Evolutionary conservation across 2,888 invertebrate species (phyloP), one percentile per base, ranked within the genome.

Genomic region (Idaea biselata): DNA sequence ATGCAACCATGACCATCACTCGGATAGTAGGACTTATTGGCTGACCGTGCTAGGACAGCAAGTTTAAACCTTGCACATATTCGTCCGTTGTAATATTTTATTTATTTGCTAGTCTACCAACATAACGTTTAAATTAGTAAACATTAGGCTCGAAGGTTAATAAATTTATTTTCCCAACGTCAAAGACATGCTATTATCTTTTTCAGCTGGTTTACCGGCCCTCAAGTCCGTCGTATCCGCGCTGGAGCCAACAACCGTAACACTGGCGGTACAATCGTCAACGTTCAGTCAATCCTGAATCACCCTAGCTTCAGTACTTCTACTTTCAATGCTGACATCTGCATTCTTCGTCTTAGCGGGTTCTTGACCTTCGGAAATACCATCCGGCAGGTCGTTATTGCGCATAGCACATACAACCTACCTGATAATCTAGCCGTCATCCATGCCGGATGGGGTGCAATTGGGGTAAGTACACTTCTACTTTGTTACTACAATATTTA

Each of bases 401-500:
- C 68, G 0, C 8, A n/a, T 60, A 1, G 71, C 68, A 14, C 71
- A 58, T 66, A 62, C 6, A 8, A 53, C 4, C 0, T 80, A 6
- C 73, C 73, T 8, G 73, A 73, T 6, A 64, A 71, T 18, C 4
- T 61, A 1, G 71, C 79, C 0, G 81, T 82, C 0, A 65, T 74
- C 0, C 78, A 78, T 54, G 76, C 77, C 56, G 83, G 83, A 6
- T 83, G 83, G 82, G 82, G 83, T 0, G 31, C 66, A 0, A 71
- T 68, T 31, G 4, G 62, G 7, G 81, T 82, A 59, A 75, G 75
- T 33, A 33, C 14, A 14, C 0, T 8, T 44, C 8, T 44, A 25
- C 25, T 25, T 25, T 25, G 25, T 25, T 25, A 7, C 2, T 8
- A 44, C 14, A 1, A 11, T 14, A 44, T 44, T 14, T 14, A 44